Evolutionary conservation across 92 coral and sea anemone species (phyloP), one percentile per base, ranked within the genome.

Genomic region (Bergia sp.): DNA sequence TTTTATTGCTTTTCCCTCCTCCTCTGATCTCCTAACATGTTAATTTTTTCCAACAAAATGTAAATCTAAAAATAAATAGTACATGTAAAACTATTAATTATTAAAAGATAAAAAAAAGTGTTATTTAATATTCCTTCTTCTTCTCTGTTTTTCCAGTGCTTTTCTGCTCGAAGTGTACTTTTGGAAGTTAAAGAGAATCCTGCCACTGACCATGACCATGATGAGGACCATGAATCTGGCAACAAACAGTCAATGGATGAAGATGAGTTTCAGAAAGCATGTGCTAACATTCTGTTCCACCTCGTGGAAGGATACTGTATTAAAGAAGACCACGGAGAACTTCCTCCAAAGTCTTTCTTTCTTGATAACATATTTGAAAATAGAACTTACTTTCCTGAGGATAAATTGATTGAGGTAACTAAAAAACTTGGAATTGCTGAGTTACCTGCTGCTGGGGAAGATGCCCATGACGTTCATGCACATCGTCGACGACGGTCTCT

Each of bases 221-320:
- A 73, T 7, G 74, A 79, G 12, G 82, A 79, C 3, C 90, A 94
- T 55, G 75, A 73, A 44, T 65, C 64, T 13, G 53, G 57, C 10
- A 66, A 91, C 38, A 73, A 57, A 13, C 76, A 89, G 11, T 57
- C 81, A 37, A 77, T 95, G 49, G 93, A 95, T 83, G 91, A 93
- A 69, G 93, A 92, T 86, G 94, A 88, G 40, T 95, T 95, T 88
- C 89, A 95, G 72, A 90, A 76, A 45, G 98, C 98, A 0, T 91
- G 94, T 87, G 98, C 94, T 4, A 92, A 86, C 85, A 95, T 95
- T 72, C 67, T 95, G 42, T 90, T 77, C 78, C 98, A 94, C 78
- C 89, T 95, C 37, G 86, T 88, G 18, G 93, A 92, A 72, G 98
- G 98, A 20, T 91, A 88, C 64, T 95, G 98, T 36, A 95, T 95